Evolutionary conservation across 2,797 vertebrate species (phyloP).

Genomic region (Pitangus sulphuratus): DNA sequence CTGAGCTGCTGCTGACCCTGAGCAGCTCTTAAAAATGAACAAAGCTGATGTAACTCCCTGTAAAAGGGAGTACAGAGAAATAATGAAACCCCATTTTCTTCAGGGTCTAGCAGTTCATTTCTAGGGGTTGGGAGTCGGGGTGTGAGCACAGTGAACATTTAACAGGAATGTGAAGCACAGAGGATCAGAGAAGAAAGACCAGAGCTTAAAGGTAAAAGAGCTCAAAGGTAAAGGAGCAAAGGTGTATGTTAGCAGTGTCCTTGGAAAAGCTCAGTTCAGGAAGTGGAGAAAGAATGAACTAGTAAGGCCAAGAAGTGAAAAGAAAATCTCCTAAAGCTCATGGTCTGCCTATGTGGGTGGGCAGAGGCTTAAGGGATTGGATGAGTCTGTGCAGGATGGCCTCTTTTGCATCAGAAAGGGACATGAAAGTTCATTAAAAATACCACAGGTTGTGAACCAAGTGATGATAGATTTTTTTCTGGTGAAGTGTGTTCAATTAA

Average conservation of each 20-base stretch:
- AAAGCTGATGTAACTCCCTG: background rate
- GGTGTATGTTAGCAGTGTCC: background rate
- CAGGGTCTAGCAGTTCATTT: background rate
- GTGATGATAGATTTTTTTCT: background rate
- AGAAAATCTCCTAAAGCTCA: background rate
- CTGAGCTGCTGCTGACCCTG: background rate
- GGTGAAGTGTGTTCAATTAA: background rate
- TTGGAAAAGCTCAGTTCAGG: background rate
- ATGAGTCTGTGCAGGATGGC: background rate
- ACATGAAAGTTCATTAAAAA: constrained; percentile 1
- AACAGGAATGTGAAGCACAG: background rate
- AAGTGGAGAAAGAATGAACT: background rate
- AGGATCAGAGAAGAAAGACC: background rate
- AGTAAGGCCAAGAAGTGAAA: background rate
- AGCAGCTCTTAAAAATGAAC: background rate
- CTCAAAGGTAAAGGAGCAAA: background rate
- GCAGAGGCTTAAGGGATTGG: background rate
- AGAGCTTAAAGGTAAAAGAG: background rate
- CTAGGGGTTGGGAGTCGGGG: background rate
- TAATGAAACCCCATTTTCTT: background rate
- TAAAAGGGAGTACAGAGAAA: background rate
- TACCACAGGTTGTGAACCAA: background rate
- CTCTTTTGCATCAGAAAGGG: background rate
- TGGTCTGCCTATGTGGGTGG: background rate
- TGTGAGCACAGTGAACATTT: background rate